These are phyloP conservation scores for Galleria mellonella DNA, from an alignment of 1,140 invertebrate genomes.

Conservation along the genomic window DNA sequence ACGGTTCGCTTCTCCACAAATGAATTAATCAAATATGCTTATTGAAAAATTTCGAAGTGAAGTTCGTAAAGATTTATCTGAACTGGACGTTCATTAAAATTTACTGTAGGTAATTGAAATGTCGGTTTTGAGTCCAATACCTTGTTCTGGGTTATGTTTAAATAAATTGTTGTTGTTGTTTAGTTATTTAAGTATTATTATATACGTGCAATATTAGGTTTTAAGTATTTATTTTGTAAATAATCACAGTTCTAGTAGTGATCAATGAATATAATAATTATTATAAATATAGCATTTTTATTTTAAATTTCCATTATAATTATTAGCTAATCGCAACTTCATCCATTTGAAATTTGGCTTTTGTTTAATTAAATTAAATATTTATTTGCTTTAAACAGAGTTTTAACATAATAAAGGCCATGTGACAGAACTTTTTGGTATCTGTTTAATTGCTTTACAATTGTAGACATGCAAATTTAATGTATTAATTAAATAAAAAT, in stretches of 20 bases:
- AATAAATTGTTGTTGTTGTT: constrained; percentile 42
- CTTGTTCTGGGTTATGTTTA: constrained; percentile 23
- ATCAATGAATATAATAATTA: constrained; percentile 21
- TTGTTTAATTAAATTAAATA: too few species aligned
- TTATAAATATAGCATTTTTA: too few species aligned
- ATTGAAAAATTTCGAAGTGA: constrained; percentile 7
- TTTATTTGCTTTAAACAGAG: too few species aligned
- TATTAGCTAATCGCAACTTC: too few species aligned
- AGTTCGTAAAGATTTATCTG: constrained; percentile 5
- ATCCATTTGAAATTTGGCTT: too few species aligned
- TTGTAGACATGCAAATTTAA: too few species aligned
- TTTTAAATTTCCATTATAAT: too few species aligned
- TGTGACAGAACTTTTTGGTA: too few species aligned
- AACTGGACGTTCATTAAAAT: too few species aligned
- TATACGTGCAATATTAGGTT: constrained; percentile 67
- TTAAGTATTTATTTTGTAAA: constrained; percentile 69
- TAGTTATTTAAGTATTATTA: constrained; percentile 41
- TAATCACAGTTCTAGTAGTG: constrained; percentile 34
- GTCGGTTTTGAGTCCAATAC: constrained; percentile 22
- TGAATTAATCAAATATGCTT: constrained; percentile 27
- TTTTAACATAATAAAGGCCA: too few species aligned
- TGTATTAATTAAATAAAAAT: too few species aligned
- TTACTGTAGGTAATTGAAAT: background rate
- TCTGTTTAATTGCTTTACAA: too few species aligned
- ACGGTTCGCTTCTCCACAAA: constrained; percentile 55